A percentile compares a stretch with the other conserved stretches of the same genome.
These are phyloP conservation scores for Hipparchia sbordonii DNA, from an alignment of 2,888 invertebrate species.

Conservation along the genomic window DNA sequence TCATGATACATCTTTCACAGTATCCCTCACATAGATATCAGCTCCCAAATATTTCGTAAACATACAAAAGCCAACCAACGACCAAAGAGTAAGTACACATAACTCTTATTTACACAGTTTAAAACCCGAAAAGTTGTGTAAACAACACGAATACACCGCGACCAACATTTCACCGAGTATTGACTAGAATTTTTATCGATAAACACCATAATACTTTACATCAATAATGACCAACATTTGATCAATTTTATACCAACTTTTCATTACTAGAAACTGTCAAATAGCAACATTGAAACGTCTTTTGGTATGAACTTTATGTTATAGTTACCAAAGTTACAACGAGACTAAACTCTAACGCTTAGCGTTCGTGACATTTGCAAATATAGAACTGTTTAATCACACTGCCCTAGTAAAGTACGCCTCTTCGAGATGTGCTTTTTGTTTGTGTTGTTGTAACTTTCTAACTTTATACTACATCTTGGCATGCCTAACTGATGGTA, in stretches of 20 bases:
- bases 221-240: background rate
- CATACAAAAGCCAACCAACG: slow-evolving; percentile 1
- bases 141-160: slow-evolving; percentile 13
- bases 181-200: background rate
- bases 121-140: slow-evolving; percentile 2
- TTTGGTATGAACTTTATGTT: slow-evolving; percentile 2
- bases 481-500: background rate
- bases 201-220: no score
- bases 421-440: slow-evolving; percentile 5
- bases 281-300: background rate
- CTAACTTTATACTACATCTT: slow-evolving; percentile 1
- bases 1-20: background rate
- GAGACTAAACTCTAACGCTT: slow-evolving; percentile 2
- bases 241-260: background rate
- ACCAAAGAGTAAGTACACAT: slow-evolving; percentile 6
- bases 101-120: slow-evolving; percentile 10
- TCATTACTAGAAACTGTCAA: background rate
- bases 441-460: slow-evolving; percentile 13
- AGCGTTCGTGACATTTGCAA: slow-evolving; percentile 47
- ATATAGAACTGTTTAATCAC: slow-evolving; percentile 46
- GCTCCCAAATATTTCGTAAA: slow-evolving; percentile 7
- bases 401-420: slow-evolving; percentile 24
- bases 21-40: background rate
- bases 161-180: background rate
- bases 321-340: background rate